Conservation (phyloP, 2,113 vertebrate species). For the Asarcornis scutulata region DNA sequence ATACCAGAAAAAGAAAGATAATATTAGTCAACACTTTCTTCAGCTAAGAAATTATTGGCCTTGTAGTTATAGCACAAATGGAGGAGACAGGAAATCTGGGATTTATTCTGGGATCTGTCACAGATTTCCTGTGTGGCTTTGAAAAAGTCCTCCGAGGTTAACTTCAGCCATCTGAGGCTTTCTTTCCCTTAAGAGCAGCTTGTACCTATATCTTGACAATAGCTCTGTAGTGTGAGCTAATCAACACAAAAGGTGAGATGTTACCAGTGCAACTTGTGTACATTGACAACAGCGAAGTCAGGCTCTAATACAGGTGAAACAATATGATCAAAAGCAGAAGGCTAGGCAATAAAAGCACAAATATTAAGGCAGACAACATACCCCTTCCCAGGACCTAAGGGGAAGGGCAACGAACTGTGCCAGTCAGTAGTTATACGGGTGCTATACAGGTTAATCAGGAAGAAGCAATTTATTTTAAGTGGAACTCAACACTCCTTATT, state of each 20-base stretch:
- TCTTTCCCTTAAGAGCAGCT: not conserved
- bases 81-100: slow-evolving; percentile 65
- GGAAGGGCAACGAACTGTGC: not conserved
- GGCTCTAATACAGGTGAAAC: not conserved
- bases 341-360: not conserved
- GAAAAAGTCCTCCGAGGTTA: slow-evolving; percentile 32
- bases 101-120: slow-evolving; percentile 63
- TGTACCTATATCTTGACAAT: not conserved
- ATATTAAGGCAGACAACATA: not conserved
- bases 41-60: not conserved
- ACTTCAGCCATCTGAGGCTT: not conserved
- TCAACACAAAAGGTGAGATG: not conserved
- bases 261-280: not conserved
- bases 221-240: not conserved
- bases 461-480: not conserved
- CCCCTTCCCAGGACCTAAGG: not conserved
- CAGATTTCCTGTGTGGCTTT: slow-evolving; percentile 64
- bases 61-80: slow-evolving; percentile 24
- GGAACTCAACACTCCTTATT: not conserved
- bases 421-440: too few relatives aligned
- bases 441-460: not conserved
- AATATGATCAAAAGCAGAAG: not conserved
- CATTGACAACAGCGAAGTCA: not conserved
- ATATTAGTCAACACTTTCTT: not conserved
- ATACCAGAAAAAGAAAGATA: not conserved